A percentile compares a stretch with the other conserved stretches of the same genome.
phyloP scores from a whole-genome alignment of 2,113 vertebrate genomes.

The Rhombomys opimus region DNA sequence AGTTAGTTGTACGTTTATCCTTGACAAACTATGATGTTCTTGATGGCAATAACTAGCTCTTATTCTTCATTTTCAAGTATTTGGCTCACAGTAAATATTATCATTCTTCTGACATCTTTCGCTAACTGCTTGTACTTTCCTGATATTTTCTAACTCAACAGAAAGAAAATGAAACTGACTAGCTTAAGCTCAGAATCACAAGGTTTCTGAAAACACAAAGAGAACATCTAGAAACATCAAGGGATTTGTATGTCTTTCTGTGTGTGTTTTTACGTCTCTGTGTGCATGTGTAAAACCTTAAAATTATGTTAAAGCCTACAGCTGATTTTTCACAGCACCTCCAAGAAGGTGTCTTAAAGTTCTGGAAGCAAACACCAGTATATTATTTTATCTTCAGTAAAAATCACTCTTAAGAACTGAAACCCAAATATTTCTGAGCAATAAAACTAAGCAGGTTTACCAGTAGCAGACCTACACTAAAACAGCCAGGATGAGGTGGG shows the following conservation, averaged over 20 bases:
- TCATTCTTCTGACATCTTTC: slow-evolving; percentile 4
- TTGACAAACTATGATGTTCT: neutral
- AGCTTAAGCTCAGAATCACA: neutral
- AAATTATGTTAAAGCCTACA: slow-evolving; percentile 31
- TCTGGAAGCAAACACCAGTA: neutral
- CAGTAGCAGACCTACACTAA: neutral
- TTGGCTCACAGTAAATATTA: neutral
- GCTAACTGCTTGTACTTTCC: slow-evolving; percentile 39
- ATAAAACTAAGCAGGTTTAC: neutral
- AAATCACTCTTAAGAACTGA: neutral
- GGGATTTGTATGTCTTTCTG: too few species aligned
- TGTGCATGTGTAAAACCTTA: neutral
- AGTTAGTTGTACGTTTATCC: neutral
- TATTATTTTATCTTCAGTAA: slow-evolving; percentile 20
- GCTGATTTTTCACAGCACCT: neutral
- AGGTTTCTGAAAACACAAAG: neutral
- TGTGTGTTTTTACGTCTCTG: neutral
- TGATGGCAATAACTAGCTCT: neutral
- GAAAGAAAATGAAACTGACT: neutral
- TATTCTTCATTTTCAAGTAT: neutral
- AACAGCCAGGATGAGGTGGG: neutral
- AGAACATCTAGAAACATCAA: neutral
- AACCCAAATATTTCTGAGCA: neutral
- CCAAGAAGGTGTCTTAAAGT: neutral
- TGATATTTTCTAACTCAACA: slow-evolving; percentile 17